Conservation (phyloP, 1,140 invertebrate genomes). For the Vanessa tameamea region DNA sequence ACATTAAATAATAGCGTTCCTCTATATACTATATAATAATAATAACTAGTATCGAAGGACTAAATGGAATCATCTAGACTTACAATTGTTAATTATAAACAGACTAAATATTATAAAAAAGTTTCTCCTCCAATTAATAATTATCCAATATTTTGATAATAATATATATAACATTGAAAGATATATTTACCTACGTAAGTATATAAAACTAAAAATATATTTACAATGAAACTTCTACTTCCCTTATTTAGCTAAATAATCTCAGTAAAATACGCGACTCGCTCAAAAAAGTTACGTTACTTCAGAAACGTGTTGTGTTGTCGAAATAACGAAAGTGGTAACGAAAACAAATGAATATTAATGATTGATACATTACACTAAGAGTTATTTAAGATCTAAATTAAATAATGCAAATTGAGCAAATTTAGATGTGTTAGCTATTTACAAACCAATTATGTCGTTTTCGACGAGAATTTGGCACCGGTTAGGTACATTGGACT, state of each 20-base stretch:
- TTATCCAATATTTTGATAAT: too few species aligned
- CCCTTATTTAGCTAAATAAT: constrained; percentile 10
- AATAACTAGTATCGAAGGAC: neutral
- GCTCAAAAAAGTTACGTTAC: neutral
- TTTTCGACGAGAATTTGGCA: constrained; percentile 61
- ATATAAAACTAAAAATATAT: neutral
- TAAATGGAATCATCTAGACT: neutral
- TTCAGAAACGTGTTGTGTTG: neutral
- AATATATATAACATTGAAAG: neutral
- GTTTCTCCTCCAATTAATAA: too few species aligned
- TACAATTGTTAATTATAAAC: too few species aligned
- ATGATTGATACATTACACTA: neutral
- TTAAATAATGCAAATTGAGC: constrained; percentile 51
- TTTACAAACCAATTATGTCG: constrained; percentile 46
- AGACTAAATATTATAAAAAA: too few species aligned
- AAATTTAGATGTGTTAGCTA: constrained; percentile 52
- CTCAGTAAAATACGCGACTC: constrained; percentile 16
- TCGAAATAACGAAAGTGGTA: constrained; percentile 5
- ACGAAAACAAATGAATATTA: neutral
- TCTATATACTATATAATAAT: constrained; percentile 20
- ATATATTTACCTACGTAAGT: neutral
- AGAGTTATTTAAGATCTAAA: constrained; percentile 11
- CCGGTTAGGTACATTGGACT: constrained; percentile 73
- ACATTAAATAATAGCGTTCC: constrained; percentile 31
- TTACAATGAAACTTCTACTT: neutral